phyloP scores from a whole-genome alignment of 2,888 invertebrate genomes.

The Drosophila affinis region DNA sequence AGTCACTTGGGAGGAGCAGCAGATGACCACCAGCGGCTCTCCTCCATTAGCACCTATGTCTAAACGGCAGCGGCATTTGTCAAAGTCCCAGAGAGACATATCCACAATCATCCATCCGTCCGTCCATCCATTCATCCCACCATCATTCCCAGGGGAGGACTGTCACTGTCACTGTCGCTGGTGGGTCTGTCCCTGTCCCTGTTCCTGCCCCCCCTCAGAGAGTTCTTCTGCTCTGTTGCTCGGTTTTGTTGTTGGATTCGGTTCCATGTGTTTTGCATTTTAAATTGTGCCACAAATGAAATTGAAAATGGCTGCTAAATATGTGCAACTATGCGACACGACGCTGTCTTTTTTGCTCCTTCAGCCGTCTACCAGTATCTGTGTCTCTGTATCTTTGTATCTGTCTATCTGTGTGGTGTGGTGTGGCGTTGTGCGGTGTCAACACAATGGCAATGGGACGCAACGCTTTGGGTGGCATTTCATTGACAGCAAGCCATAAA shows the following conservation, averaged over 20 bases:
- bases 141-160: neutral
- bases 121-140: neutral
- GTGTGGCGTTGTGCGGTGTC: conserved; percentile 54
- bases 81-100: conserved; percentile 52
- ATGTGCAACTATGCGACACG: conserved; percentile 71
- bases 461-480: conserved; percentile 73
- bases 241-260: neutral
- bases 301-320: conserved; percentile 73
- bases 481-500: conserved; percentile 75
- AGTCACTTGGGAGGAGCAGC: neutral
- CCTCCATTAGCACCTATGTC: conserved; percentile 71
- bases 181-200: too few species aligned
- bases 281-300: conserved; percentile 76
- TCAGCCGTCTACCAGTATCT: conserved; percentile 4
- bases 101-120: conserved; percentile 7
- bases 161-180: neutral
- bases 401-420: conserved; percentile 8
- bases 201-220: neutral
- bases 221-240: neutral
- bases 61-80: conserved; percentile 67
- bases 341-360: conserved; percentile 25
- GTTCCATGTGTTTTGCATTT: conserved; percentile 76
- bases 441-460: conserved; percentile 66
- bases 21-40: conserved; percentile 50
- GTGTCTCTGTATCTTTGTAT: conserved; percentile 14